Base-by-base conservation (phyloP, 2,888 invertebrate genomes). In the Heliothis peltigera region DNA sequence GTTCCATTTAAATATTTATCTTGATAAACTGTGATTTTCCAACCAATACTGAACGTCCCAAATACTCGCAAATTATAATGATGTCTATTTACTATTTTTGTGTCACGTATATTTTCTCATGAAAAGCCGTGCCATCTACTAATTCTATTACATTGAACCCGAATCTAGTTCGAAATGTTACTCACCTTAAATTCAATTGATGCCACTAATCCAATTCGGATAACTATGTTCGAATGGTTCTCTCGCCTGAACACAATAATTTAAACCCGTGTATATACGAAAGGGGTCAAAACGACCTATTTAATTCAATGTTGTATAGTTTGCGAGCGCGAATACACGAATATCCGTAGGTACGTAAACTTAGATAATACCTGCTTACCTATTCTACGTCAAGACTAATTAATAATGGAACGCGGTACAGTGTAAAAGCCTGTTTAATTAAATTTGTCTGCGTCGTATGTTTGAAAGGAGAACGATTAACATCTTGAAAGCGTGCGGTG, bases 371-470 rank as follows among this genome's bases (percentile, higher is more conserved):
- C 69, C 71, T 73, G 67, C 76, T 76, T 75, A 70, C 79, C 79
- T 81, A 83, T 81, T 82, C 80, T 74, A 70, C 80, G 82, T 82
- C 79, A 72, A 81, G 79, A 84, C 80, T 87, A 86, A 89, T 90
- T 89, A 89, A 89, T 90, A 89, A 88, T 84, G 84, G 84, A 86
- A 84, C 84, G 81, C 84, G 84, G 78, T 84, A 79, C 77, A 76
- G 86, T 84, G 89, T 89, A 85, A 88, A 89, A 90, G 89, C 91
- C 78, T 89, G 87, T 90, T 90, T 91, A 91, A 92, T 92, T 91
- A 89, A 91, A 91, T 92, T 91, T 89, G 89, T 88, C 87, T 87
- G 76, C 88, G 87, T 87, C 87, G 82, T 84, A 72, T 88, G 85
- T 90, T 90, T 90, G 88, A 92, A 89, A 87, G 88, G 88, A 84